Evolutionary conservation across 2,888 invertebrate species (phyloP).

Genomic region (Atethmia centrago): DNA sequence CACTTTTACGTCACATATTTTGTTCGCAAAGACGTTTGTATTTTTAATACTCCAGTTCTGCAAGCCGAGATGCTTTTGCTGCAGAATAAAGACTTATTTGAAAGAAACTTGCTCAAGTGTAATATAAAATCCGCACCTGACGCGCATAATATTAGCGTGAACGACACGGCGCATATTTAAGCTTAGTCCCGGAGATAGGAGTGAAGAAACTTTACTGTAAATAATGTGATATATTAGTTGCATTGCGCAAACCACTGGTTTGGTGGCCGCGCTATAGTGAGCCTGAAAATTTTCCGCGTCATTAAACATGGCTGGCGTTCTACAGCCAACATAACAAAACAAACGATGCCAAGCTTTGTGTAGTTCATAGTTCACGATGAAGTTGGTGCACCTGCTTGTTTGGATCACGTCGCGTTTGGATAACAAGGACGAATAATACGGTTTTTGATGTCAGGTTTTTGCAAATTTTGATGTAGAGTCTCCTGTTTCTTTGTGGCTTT

Average conservation of each 20-base stretch:
- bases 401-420: constrained; percentile 34
- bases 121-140: constrained; percentile 50
- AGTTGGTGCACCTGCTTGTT: constrained; percentile 69
- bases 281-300: constrained; percentile 82
- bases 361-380: constrained; percentile 72
- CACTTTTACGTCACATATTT: constrained; percentile 17
- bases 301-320: constrained; percentile 76
- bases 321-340: constrained; percentile 69
- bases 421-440: constrained; percentile 36
- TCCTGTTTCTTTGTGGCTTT: neutral
- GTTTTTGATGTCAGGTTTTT: constrained; percentile 9
- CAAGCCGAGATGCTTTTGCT: neutral
- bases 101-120: constrained; percentile 27
- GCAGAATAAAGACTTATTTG: constrained; percentile 35
- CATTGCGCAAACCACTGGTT: constrained; percentile 80
- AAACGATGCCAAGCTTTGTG: constrained; percentile 71
- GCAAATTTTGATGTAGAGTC: neutral
- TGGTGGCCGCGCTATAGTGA: constrained; percentile 71
- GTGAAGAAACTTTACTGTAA: constrained; percentile 56
- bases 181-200: constrained; percentile 23
- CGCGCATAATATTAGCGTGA: constrained; percentile 47
- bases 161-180: constrained; percentile 46
- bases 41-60: constrained; percentile 39
- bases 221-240: constrained; percentile 76
- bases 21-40: constrained; percentile 37